Percentiles rank a stretch among this genome's conserved stretches.
These are phyloP conservation scores for Pectinophora gossypiella DNA, from an alignment of 1,140 invertebrate species.

Conservation along the genomic window DNA sequence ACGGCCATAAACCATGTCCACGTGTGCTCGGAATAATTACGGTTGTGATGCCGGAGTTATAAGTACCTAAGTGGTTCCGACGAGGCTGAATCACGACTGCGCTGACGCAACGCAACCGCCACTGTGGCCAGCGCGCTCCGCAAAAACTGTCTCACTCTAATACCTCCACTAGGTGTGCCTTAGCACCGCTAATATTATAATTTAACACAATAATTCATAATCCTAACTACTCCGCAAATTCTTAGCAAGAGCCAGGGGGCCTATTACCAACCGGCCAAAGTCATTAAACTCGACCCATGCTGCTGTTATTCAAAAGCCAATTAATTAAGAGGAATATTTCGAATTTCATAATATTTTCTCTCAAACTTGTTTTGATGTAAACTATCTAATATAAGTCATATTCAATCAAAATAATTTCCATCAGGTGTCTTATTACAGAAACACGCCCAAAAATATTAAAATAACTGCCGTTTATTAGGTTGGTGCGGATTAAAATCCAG, in stretches of 20 bases:
- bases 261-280: neutral
- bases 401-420: conserved; percentile 29
- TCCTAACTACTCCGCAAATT: neutral
- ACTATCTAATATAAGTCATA: conserved; percentile 17
- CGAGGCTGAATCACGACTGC: conserved; percentile 39
- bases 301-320: neutral
- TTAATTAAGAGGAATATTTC: neutral
- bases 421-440: conserved; percentile 1
- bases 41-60: conserved; percentile 15
- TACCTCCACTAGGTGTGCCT: neutral
- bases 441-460: conserved; percentile 26
- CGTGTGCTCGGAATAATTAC: conserved; percentile 65
- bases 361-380: conserved; percentile 15
- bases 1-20: conserved; percentile 50
- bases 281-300: neutral
- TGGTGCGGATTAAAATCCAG: conserved; percentile 47
- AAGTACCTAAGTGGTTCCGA: conserved; percentile 34
- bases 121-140: conserved; percentile 16
- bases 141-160: conserved; percentile 25
- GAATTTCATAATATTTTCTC: neutral
- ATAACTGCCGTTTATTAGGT: conserved; percentile 15
- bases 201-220: neutral
- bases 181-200: neutral
- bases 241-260: neutral
- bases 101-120: conserved; percentile 37